These are phyloP conservation scores for Salarias fasciatus DNA, from an alignment of 2,797 vertebrate species.

Conservation along the genomic window DNA sequence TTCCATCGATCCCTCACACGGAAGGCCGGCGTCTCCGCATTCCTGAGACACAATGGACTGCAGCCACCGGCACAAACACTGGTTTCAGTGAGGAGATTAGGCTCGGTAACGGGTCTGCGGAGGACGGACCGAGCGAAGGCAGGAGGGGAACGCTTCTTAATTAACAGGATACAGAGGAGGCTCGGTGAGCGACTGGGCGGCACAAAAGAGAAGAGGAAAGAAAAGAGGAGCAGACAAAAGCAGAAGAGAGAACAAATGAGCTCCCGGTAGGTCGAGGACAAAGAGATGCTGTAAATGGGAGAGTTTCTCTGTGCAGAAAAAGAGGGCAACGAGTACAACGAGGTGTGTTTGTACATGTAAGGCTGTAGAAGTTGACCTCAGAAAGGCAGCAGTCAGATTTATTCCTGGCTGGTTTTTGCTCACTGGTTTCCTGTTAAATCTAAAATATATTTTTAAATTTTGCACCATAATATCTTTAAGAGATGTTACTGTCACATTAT, in stretches of 20 bases:
- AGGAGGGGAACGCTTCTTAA: neutral
- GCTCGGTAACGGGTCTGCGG: conserved; percentile 1
- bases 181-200: conserved; percentile 9
- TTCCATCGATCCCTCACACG: conserved; percentile 30
- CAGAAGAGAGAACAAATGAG: conserved; percentile 30
- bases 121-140: neutral
- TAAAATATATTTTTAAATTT: too few species aligned
- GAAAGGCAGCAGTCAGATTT: too few species aligned
- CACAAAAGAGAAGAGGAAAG: conserved; percentile 28
- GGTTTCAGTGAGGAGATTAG: conserved; percentile 8
- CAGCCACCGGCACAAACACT: conserved; percentile 1
- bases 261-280: conserved; percentile 32
- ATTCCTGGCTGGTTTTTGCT: too few species aligned
- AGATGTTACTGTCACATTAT: too few species aligned
- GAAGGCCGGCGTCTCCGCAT: conserved; percentile 48
- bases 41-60: conserved; percentile 38
- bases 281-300: conserved; percentile 29
- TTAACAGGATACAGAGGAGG: conserved; percentile 11
- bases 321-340: conserved; percentile 1
- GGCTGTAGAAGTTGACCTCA: too few species aligned
- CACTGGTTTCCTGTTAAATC: too few species aligned
- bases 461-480: too few species aligned
- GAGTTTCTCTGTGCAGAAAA: conserved; percentile 10
- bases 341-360: conserved; percentile 2
- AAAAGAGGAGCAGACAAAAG: conserved; percentile 45